Evolutionary conservation across 2,797 vertebrate species (phyloP).

Genomic region (Lepilemur ruficaudatus): DNA sequence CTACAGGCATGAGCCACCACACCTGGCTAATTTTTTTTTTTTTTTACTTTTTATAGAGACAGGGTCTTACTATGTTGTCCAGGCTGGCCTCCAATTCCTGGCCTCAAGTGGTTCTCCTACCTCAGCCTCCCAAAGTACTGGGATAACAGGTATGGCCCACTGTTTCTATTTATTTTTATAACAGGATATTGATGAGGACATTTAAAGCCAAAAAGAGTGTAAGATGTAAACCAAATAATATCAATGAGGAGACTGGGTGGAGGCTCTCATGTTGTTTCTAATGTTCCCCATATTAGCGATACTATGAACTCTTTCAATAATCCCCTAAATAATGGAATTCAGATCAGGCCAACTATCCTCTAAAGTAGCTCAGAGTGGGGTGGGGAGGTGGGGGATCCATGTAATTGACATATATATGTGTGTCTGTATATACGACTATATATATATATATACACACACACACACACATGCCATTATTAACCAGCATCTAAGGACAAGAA

Average conservation of each 20-base stretch:
- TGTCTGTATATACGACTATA: no score
- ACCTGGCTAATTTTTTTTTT: not conserved
- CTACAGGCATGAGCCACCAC: not conserved
- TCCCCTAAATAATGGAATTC: not conserved
- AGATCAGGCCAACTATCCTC: not conserved
- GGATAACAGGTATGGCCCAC: not conserved
- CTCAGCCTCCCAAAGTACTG: not conserved
- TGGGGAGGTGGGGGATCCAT: not conserved
- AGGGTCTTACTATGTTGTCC: not conserved
- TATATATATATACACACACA: not conserved
- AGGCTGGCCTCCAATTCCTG: not conserved
- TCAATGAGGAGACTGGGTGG: not conserved
- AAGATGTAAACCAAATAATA: conserved; percentile 18
- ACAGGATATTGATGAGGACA: not conserved
- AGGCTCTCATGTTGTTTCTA: not conserved
- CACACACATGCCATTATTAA: not conserved
- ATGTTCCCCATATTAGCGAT: not conserved
- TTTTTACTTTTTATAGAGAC: not conserved
- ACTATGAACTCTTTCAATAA: not conserved
- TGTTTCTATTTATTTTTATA: conserved; percentile 19
- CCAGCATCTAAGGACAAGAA: not conserved
- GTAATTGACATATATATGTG: not conserved
- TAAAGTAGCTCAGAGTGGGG: not conserved
- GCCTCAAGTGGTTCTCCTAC: not conserved
- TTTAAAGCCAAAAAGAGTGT: not conserved